Conservation (phyloP, 64 coral and sea anemone genomes). For the Montipora capricornis region DNA sequence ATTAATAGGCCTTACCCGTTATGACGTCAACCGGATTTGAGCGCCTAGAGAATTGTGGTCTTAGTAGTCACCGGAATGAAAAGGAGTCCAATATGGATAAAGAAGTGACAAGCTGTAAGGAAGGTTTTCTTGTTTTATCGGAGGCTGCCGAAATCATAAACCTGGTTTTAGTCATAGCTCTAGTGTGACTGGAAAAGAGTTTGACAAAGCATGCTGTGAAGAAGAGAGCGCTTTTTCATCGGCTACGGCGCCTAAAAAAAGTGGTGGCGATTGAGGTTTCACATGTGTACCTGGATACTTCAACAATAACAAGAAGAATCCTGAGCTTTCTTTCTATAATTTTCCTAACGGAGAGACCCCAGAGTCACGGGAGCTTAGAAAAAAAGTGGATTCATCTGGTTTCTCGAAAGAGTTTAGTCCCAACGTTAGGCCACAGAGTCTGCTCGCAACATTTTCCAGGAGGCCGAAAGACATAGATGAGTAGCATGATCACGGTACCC, state of each 20-base stretch:
- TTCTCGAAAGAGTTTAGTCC: slow-evolving; percentile 15
- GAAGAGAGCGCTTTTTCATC: background rate
- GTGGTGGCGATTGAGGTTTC: slow-evolving; percentile 33
- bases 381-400: slow-evolving; percentile 43
- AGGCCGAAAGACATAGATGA: background rate
- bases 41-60: slow-evolving; percentile 23
- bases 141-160: background rate
- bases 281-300: slow-evolving; percentile 64
- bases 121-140: slow-evolving; percentile 1
- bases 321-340: slow-evolving; percentile 58
- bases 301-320: slow-evolving; percentile 49
- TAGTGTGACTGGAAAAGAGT: background rate
- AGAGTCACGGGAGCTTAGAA: slow-evolving; percentile 32
- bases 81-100: background rate
- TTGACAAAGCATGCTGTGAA: background rate
- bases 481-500: too few species aligned
- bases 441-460: slow-evolving; percentile 36
- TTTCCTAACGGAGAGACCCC: slow-evolving; percentile 14
- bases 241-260: background rate
- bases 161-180: slow-evolving; percentile 10
- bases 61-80: slow-evolving; percentile 17
- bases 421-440: slow-evolving; percentile 13
- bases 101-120: background rate
- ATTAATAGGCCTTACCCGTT: too few species aligned
- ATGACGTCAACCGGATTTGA: background rate